phyloP scores from a whole-genome alignment of 2,113 vertebrate genomes.

The Seriola aureovittata region DNA sequence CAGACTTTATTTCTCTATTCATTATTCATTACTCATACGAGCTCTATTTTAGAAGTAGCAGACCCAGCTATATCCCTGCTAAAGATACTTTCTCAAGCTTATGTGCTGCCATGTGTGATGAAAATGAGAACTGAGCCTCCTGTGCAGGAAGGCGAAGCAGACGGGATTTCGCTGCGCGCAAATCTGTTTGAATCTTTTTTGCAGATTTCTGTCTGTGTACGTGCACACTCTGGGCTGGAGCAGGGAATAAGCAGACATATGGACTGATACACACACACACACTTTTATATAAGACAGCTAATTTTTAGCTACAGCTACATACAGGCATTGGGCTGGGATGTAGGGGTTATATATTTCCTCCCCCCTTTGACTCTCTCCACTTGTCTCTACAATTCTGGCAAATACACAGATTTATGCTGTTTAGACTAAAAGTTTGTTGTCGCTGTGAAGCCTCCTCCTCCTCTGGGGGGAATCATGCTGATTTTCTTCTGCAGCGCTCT shows the following conservation, averaged over 20 bases:
- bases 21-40: slow-evolving; percentile 77
- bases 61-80: slow-evolving; percentile 28
- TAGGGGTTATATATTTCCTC: not conserved
- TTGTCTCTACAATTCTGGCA: slow-evolving; percentile 16
- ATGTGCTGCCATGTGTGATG: slow-evolving; percentile 51
- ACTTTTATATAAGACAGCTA: not conserved
- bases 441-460: slow-evolving; percentile 16
- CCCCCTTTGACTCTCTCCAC: not conserved
- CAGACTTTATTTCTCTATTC: slow-evolving; percentile 65
- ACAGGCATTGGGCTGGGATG: not conserved
- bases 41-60: slow-evolving; percentile 70
- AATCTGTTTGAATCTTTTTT: slow-evolving; percentile 6
- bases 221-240: not conserved
- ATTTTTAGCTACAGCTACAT: not conserved
- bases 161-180: slow-evolving; percentile 1
- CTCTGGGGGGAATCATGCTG: slow-evolving; percentile 21
- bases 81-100: slow-evolving; percentile 55
- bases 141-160: slow-evolving; percentile 20
- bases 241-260: not conserved
- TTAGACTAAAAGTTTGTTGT: slow-evolving; percentile 29
- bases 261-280: not conserved
- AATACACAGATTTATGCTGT: slow-evolving; percentile 28
- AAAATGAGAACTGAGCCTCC: slow-evolving; percentile 37
- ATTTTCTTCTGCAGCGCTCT: slow-evolving; percentile 23
- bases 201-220: not conserved